These are phyloP conservation scores for Cebuella pygmaea DNA, from an alignment of 2,797 vertebrate species.

Conservation along the genomic window DNA sequence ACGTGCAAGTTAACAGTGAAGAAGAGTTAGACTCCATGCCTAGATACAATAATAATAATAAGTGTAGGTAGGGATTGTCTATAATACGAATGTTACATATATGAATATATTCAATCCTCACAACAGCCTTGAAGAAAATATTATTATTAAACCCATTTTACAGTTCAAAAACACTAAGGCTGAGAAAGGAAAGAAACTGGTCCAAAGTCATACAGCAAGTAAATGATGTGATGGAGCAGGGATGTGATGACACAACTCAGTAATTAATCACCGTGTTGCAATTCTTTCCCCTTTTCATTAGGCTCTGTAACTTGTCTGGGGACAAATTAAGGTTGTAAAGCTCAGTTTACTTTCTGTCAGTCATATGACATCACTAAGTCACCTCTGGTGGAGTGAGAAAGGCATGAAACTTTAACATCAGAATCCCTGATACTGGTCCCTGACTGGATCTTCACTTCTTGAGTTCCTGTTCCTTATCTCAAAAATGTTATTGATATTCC, in stretches of 20 bases:
- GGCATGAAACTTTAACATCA: neutral
- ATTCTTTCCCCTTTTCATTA: neutral
- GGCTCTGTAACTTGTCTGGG: neutral
- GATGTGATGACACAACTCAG: neutral
- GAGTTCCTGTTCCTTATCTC: neutral
- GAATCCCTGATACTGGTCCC: neutral
- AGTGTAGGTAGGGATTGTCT: neutral
- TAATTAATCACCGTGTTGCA: neutral
- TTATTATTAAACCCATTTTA: constrained; percentile 3
- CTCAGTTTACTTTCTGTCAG: neutral
- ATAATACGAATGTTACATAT: neutral
- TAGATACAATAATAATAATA: neutral
- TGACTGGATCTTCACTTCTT: neutral
- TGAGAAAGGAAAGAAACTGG: neutral
- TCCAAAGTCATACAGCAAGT: neutral
- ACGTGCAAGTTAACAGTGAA: neutral
- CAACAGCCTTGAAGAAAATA: neutral
- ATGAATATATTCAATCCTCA: neutral
- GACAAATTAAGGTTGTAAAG: neutral
- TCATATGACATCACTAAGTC: neutral
- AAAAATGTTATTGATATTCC: neutral
- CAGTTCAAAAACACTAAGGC: constrained; percentile 10
- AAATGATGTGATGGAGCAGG: neutral
- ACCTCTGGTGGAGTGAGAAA: neutral
- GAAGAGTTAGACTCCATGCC: neutral